Percentiles rank a stretch among this genome's conserved stretches.
Conservation (phyloP, 2,797 vertebrate genomes). For the Crax fasciolata region DNA sequence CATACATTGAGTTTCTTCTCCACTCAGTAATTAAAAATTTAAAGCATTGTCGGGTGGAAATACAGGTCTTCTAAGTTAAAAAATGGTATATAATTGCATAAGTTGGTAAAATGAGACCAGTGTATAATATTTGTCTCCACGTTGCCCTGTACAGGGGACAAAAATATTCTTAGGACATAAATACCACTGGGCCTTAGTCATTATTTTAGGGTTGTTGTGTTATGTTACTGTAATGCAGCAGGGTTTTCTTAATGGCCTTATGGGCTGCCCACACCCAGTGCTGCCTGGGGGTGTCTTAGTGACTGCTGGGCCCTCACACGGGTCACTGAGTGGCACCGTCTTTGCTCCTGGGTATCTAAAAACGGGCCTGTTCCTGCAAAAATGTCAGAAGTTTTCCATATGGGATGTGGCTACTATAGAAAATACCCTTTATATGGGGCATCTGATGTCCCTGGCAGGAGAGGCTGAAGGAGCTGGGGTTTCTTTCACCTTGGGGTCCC, state of each 20-base stretch:
- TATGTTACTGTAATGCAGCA: neutral
- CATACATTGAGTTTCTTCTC: neutral
- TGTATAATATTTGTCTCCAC: neutral
- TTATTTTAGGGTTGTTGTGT: neutral
- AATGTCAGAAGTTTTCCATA: neutral
- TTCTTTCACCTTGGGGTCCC: neutral
- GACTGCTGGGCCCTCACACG: neutral
- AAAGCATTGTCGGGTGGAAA: neutral
- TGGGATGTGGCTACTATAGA: neutral
- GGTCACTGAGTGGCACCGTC: neutral
- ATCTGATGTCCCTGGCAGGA: neutral
- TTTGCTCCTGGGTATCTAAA: neutral
- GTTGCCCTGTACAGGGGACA: neutral
- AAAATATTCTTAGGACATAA: constrained; percentile 33
- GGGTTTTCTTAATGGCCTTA: neutral
- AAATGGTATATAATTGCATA: neutral
- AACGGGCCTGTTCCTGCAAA: neutral
- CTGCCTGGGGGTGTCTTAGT: neutral
- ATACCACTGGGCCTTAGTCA: neutral
- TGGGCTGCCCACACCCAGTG: neutral
- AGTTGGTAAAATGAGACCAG: neutral
- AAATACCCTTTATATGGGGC: neutral
- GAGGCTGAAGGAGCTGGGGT: neutral
- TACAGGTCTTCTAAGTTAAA: neutral
- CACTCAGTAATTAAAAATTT: neutral